Conservation (phyloP, 1,140 invertebrate species). For the Monomorium pharaonis region DNA sequence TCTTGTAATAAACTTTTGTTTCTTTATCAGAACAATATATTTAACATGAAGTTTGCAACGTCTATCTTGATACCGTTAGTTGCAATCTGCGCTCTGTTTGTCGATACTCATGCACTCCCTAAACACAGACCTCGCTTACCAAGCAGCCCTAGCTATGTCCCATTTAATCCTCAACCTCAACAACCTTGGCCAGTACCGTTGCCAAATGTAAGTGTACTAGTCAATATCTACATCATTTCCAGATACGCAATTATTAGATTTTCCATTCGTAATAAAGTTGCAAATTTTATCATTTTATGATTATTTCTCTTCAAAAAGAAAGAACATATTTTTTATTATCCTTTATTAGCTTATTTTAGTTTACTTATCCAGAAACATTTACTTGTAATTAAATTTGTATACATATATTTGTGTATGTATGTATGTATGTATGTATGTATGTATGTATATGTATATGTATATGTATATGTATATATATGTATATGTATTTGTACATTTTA, state of each 20-base stretch:
- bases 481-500: not conserved
- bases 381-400: not conserved
- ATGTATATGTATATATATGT: not conserved
- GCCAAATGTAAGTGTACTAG: conserved; percentile 44
- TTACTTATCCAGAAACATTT: not conserved
- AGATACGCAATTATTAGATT: not conserved
- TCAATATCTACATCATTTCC: conserved; percentile 19
- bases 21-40: conserved; percentile 20
- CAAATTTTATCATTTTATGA: not conserved
- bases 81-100: conserved; percentile 39
- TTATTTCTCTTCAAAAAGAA: not conserved
- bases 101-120: conserved; percentile 5
- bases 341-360: not conserved
- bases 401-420: too few species aligned
- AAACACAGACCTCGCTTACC: not conserved
- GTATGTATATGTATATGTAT: too few species aligned
- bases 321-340: not conserved
- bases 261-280: not conserved
- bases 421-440: too few species aligned
- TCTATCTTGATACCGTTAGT: conserved; percentile 37
- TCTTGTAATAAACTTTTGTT: not conserved
- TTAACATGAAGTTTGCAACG: conserved; percentile 32
- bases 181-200: not conserved
- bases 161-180: conserved; percentile 51
- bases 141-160: not conserved